Conservation (phyloP, 2,888 invertebrate genomes). For the Latrodectus hesperus region DNA sequence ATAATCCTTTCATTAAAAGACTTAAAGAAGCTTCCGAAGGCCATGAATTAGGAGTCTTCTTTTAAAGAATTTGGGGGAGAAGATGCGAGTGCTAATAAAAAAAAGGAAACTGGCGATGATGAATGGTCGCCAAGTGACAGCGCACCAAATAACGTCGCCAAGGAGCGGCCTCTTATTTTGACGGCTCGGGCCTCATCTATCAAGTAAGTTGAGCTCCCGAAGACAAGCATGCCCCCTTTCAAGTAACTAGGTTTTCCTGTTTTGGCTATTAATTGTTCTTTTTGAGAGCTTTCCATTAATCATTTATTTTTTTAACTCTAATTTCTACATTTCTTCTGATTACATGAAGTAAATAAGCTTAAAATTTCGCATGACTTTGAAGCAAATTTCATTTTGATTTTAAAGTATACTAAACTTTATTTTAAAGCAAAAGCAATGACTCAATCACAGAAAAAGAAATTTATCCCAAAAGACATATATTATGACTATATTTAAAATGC, state of each 20-base stretch:
- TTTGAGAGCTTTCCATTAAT: no score
- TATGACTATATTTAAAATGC: no score
- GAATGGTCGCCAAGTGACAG: constrained; percentile 67
- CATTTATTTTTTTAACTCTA: no score
- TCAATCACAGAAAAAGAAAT: no score
- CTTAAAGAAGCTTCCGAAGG: constrained; percentile 2
- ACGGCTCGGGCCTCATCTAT: constrained; percentile 64
- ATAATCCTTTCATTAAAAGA: constrained; percentile 5
- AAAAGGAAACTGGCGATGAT: constrained; percentile 62
- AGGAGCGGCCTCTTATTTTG: constrained; percentile 65
- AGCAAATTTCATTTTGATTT: no score
- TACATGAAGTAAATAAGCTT: no score
- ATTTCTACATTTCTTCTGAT: no score
- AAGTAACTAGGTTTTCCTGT: constrained; percentile 17
- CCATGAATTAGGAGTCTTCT: not conserved
- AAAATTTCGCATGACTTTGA: no score
- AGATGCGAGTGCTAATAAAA: not conserved
- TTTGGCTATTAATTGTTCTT: constrained; percentile 27
- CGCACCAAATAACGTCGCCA: constrained; percentile 62
- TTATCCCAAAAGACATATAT: no score
- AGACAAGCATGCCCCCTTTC: constrained; percentile 52
- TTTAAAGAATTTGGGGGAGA: not conserved
- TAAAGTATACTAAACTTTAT: no score
- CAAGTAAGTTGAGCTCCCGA: constrained; percentile 66
- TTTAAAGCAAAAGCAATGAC: no score